Evolutionary conservation across 2,113 vertebrate genomes (phyloP).

Genomic region (Calidris pygmaea): DNA sequence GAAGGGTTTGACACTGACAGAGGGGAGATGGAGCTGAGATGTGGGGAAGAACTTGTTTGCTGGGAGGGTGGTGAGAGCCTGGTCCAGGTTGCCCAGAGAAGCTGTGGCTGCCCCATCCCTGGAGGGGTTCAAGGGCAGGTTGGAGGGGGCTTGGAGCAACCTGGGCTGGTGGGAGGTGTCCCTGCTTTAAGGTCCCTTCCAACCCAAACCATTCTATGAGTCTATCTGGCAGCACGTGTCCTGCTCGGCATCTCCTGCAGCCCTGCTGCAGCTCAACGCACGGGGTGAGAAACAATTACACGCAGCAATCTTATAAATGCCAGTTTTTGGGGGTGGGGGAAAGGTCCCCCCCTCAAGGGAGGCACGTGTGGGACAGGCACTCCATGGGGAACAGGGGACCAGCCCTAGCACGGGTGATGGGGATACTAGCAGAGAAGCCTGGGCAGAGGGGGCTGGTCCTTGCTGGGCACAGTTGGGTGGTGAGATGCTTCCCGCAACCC

Average conservation of each 20-base stretch:
- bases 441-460: not conserved
- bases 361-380: not conserved
- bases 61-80: too few species aligned
- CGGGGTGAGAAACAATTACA: not conserved
- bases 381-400: accelerated
- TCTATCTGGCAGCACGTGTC: not conserved
- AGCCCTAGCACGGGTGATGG: not conserved
- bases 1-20: too few species aligned
- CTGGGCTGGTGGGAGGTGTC: not conserved
- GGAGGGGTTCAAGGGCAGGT: too few species aligned
- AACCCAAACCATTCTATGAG: not conserved
- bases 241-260: not conserved
- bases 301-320: accelerated
- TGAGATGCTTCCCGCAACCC: not conserved
- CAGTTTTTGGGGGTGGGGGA: not conserved
- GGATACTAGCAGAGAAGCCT: not conserved
- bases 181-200: not conserved
- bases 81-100: too few species aligned
- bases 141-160: too few species aligned
- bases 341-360: not conserved
- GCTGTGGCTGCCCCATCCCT: too few species aligned
- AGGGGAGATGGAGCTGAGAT: too few species aligned
- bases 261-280: too few species aligned
- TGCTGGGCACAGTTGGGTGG: too few species aligned
- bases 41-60: too few species aligned